Percentiles rank a stretch among this genome's conserved stretches.
Conservation (phyloP, 2,113 vertebrate species). For the Pygoscelis antarcticus region DNA sequence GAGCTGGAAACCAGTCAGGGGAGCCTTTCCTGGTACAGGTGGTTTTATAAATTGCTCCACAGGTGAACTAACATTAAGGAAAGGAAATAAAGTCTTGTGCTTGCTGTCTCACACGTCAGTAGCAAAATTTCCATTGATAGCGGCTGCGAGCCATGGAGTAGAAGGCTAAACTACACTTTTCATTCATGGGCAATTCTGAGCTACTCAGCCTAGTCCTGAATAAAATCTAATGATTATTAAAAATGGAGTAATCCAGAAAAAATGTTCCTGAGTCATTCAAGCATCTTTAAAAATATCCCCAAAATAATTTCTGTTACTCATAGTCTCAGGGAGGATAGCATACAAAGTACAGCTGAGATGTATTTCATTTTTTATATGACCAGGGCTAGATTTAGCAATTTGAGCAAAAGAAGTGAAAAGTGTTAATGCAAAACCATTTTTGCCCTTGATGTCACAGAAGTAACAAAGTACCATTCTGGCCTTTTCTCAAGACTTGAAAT, state of each 20-base stretch:
- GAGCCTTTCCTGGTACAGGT: neutral
- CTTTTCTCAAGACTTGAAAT: neutral
- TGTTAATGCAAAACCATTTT: neutral
- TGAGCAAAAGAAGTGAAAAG: neutral
- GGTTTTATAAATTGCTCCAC: neutral
- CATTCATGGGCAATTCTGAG: neutral
- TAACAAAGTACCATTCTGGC: neutral
- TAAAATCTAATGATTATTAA: neutral
- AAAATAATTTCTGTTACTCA: neutral
- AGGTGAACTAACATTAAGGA: neutral
- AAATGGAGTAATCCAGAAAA: neutral
- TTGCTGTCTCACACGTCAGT: neutral
- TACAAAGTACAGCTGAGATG: neutral
- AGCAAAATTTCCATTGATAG: neutral
- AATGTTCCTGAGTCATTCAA: neutral
- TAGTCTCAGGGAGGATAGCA: neutral
- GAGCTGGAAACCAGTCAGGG: neutral
- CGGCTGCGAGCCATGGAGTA: neutral
- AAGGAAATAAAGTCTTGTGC: neutral
- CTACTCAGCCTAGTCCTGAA: neutral
- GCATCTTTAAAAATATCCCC: neutral
- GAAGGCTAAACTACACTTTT: neutral
- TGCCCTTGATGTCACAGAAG: neutral
- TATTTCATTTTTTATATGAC: neutral
- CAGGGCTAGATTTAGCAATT: neutral